Evolutionary conservation across 2,797 vertebrate species (phyloP).

Genomic region (Macrochelys suwanniensis): DNA sequence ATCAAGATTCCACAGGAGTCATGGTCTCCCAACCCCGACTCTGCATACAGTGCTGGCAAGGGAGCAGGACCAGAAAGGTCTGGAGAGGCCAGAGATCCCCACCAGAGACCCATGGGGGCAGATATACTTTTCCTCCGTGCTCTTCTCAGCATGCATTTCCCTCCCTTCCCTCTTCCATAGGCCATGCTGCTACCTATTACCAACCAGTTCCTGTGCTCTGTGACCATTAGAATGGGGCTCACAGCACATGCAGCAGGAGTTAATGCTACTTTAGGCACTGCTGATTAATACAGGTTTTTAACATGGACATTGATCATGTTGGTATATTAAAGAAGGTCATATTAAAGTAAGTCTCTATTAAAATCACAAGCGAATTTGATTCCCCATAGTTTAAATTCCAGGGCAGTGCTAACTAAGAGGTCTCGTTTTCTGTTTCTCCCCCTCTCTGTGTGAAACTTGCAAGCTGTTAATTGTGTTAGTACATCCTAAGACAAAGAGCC

Average conservation of each 20-base stretch:
- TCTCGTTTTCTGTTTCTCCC: no score
- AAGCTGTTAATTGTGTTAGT: no score
- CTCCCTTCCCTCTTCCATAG: not conserved
- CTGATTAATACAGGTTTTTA: constrained; percentile 13
- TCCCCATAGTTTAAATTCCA: no score
- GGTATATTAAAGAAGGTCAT: no score
- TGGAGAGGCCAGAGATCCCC: not conserved
- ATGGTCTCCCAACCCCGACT: not conserved
- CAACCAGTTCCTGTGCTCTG: constrained; percentile 20
- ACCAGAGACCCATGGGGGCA: not conserved
- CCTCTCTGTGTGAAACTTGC: no score
- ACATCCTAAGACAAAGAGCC: no score
- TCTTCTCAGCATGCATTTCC: not conserved
- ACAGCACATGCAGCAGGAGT: constrained; percentile 15
- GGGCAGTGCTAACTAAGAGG: no score
- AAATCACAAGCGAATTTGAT: no score
- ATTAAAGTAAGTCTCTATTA: no score
- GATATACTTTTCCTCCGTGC: not conserved
- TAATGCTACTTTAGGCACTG: constrained; percentile 27
- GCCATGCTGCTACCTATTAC: not conserved
- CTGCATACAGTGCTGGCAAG: not conserved
- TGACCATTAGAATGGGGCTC: constrained; percentile 4
- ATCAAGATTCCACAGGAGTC: not conserved
- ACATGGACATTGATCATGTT: not conserved
- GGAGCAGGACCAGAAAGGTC: not conserved